Evolutionary conservation across 1,140 invertebrate genomes (phyloP).

Genomic region (Zophobas morio): DNA sequence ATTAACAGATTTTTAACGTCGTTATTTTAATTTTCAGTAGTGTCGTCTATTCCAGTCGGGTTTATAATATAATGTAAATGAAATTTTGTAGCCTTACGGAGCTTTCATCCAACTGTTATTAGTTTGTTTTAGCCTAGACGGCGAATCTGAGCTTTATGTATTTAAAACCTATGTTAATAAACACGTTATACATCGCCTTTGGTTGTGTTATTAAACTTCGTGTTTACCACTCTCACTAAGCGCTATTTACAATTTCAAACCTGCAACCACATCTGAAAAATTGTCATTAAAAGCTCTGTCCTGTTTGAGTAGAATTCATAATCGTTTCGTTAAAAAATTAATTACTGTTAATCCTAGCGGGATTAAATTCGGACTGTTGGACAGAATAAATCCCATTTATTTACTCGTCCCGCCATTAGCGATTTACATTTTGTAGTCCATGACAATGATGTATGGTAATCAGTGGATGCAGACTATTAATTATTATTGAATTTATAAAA

Average conservation of each 20-base stretch:
- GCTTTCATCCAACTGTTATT: no score
- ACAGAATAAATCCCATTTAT: slow-evolving; percentile 33
- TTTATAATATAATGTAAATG: no score
- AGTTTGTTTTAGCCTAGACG: no score
- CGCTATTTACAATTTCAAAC: background rate
- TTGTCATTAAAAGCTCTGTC: background rate
- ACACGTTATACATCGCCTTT: no score
- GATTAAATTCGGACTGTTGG: slow-evolving; percentile 24
- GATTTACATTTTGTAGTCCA: slow-evolving; percentile 37
- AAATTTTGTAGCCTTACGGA: no score
- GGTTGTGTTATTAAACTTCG: no score
- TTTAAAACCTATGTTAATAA: no score
- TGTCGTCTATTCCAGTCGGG: no score
- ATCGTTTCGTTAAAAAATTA: slow-evolving; percentile 31
- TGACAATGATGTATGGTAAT: slow-evolving; percentile 35
- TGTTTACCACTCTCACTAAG: no score
- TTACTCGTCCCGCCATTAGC: slow-evolving; percentile 27
- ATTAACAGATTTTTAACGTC: no score
- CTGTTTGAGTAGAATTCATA: background rate
- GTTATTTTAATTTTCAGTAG: no score
- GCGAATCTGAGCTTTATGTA: no score
- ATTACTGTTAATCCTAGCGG: slow-evolving; percentile 15
- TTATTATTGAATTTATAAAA: slow-evolving; percentile 29
- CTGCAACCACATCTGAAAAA: background rate
- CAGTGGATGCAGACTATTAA: slow-evolving; percentile 27